These are phyloP conservation scores for Eolophus roseicapilla DNA, from an alignment of 2,113 vertebrate species.

Conservation along the genomic window DNA sequence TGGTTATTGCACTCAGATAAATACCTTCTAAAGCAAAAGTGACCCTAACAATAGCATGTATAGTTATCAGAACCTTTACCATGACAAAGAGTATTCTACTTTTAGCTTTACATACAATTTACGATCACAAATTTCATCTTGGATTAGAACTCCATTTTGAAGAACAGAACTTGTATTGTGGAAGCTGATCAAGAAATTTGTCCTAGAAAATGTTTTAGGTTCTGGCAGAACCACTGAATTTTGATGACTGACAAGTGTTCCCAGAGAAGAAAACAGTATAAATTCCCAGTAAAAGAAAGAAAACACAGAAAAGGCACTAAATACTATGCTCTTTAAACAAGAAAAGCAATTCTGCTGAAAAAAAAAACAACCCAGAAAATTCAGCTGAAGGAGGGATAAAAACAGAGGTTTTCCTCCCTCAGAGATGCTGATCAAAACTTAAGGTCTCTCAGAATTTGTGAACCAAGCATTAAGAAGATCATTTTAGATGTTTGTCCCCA, in stretches of 20 bases:
- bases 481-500: not conserved
- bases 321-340: not conserved
- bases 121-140: not conserved
- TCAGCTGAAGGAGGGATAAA: not conserved
- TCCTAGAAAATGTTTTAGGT: not conserved
- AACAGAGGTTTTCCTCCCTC: not conserved
- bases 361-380: not conserved
- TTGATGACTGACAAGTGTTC: not conserved
- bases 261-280: not conserved
- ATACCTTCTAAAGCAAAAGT: not conserved
- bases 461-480: not conserved
- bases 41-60: not conserved
- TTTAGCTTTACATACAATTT: not conserved
- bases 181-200: not conserved
- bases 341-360: not conserved
- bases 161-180: not conserved
- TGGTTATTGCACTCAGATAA: not conserved
- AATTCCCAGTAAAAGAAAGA: not conserved
- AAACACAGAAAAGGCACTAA: not conserved
- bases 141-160: not conserved
- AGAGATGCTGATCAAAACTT: not conserved
- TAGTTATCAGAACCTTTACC: not conserved
- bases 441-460: not conserved
- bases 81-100: not conserved
- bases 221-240: slow-evolving; percentile 7